Conservation (phyloP, 30 jellyfish, hydroid and myxozoan species). For the Cassiopea andromeda region DNA sequence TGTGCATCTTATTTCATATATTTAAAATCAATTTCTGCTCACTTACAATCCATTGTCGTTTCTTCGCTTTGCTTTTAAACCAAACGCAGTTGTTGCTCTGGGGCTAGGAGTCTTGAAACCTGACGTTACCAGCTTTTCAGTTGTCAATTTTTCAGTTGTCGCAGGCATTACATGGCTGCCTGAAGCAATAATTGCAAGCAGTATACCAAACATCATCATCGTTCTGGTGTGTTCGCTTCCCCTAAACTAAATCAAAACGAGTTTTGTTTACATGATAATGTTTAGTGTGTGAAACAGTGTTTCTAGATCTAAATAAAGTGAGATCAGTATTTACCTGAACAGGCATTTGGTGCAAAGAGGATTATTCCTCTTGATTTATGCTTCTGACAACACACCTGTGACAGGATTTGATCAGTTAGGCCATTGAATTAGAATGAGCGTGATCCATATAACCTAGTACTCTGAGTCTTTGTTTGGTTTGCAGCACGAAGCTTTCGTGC, state of each 20-base stretch:
- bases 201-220: neutral
- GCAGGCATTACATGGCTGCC: neutral
- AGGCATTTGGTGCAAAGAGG: neutral
- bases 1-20: too few relatives aligned
- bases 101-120: neutral
- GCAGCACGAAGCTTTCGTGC: too few relatives aligned
- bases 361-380: too few relatives aligned
- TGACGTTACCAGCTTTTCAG: neutral
- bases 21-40: too few relatives aligned
- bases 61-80: constrained; percentile 4
- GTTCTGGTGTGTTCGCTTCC: neutral
- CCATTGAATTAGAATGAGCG: too few relatives aligned
- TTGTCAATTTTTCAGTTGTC: neutral
- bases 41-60: constrained; percentile 7
- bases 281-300: neutral
- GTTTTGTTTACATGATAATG: neutral
- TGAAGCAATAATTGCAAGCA: neutral
- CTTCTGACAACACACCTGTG: too few relatives aligned
- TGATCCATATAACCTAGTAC: too few relatives aligned
- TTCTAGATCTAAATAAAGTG: neutral
- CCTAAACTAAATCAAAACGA: neutral
- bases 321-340: neutral
- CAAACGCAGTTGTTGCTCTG: constrained; percentile 25
- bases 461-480: too few relatives aligned
- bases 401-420: too few relatives aligned